Evolutionary conservation across 2,797 vertebrate genomes (phyloP), one percentile per base, ranked within the genome.

Genomic region (Synaphobranchus kaupii): DNA sequence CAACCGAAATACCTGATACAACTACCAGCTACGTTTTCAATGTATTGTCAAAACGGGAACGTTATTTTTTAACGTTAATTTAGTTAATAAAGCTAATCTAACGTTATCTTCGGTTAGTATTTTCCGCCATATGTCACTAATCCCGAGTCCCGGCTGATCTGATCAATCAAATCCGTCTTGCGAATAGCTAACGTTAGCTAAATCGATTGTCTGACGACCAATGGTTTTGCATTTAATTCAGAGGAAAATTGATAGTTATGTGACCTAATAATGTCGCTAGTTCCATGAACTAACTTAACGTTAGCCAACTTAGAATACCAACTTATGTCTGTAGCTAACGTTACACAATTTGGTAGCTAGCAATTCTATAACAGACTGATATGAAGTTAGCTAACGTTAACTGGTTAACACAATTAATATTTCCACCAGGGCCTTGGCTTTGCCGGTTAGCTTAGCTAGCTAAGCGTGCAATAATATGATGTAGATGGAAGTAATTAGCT

Each of bases 41-140:
- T 71, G n/a, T 71, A 63, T 63, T 54, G 13, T 13, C 13, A 9
- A 66, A 4, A 9, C 25, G n/a, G 31, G 13, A 17, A 12, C 9
- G 12, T 12, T 73, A 39, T 1, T 39, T 39, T 44, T 56, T 56
- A 56, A 0, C 15, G 15, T 44, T 76, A 39, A 39, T 76, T 76
- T 76, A 6, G 34, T 1, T 39, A 20, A 48, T 80, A 22, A 44
- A 47, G 15, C 44, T 17, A 44, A 48, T 50, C 22, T n/a, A 25
- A 25, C 22, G 15, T 12, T 7, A 50, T 9, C 2, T 81, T 81
- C n/a, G 78, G 28, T 22, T 76, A 39, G 78, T 50, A 81, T 81
- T 48, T 81, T 81, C 22, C 47, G 78, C 78, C 78, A 50, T 44
- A 78, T 81, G 78, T 81, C 78, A 81, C 15, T 20, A 48, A 25